phyloP scores from a whole-genome alignment of 2,113 vertebrate species.

The Sardina pilchardus region DNA sequence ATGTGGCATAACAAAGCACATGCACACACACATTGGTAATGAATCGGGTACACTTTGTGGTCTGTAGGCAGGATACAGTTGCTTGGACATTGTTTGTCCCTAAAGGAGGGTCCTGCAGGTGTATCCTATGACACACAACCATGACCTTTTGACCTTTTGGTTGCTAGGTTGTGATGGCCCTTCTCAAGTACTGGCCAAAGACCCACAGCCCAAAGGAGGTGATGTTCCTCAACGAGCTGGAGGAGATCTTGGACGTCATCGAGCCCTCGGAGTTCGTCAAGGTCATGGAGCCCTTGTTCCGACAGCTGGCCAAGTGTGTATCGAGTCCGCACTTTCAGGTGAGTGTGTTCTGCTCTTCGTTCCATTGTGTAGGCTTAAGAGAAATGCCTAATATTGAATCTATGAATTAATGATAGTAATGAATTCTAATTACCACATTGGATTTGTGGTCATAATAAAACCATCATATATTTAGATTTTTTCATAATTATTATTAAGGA shows the following conservation, averaged over 20 bases:
- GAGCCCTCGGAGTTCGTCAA: conserved; percentile 97
- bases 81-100: background rate
- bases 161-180: conserved; percentile 91
- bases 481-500: no score
- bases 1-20: background rate
- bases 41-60: background rate
- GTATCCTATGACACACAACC: background rate
- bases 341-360: background rate
- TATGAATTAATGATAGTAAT: no score
- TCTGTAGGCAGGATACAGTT: background rate
- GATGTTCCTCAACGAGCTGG: conserved; percentile 96
- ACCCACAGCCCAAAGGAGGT: conserved; percentile 98
- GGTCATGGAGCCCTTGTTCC: conserved; percentile 96
- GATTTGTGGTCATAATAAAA: no score
- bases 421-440: no score
- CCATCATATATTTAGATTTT: no score
- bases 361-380: background rate
- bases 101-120: background rate
- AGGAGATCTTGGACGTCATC: conserved; percentile 96
- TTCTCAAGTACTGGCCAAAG: conserved; percentile 99
- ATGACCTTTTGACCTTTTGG: background rate
- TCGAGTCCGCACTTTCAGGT: conserved; percentile 98
- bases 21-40: background rate
- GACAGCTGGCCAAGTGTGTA: conserved; percentile 95
- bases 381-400: no score